phyloP scores from a whole-genome alignment of 64 coral and sea anemone genomes.

The Platygyra sinensis region DNA sequence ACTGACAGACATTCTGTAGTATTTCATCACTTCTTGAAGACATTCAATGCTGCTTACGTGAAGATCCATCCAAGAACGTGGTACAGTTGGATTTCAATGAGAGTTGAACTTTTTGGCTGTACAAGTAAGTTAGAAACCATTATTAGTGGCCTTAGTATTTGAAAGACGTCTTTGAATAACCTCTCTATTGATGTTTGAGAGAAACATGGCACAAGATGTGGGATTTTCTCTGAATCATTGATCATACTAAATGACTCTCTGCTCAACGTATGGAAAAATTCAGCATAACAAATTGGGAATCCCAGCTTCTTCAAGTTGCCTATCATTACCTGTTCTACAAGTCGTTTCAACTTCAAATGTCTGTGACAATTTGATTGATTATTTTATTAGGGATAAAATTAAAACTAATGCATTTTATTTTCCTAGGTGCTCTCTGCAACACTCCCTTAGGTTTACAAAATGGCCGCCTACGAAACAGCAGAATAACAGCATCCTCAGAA shows the following conservation, averaged over 20 bases:
- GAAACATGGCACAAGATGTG: too few relatives aligned
- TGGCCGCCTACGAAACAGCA: conserved; percentile 67
- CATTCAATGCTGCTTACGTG: conserved; percentile 76
- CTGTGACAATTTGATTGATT: too few relatives aligned
- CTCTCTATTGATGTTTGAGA: too few relatives aligned
- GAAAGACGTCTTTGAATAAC: not conserved
- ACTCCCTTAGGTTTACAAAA: conserved; percentile 69
- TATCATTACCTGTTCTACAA: too few relatives aligned
- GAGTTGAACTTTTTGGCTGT: conserved; percentile 84
- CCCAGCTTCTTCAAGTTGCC: too few relatives aligned
- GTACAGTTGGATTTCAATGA: conserved; percentile 83
- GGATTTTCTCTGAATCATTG: too few relatives aligned
- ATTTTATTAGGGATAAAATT: not conserved
- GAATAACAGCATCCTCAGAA: conserved; percentile 77
- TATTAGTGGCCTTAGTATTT: not conserved
- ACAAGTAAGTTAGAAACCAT: not conserved
- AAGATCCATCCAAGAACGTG: conserved; percentile 67
- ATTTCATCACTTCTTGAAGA: conserved; percentile 52
- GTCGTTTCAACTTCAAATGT: too few relatives aligned
- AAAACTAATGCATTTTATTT: not conserved
- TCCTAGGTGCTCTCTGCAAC: conserved; percentile 64
- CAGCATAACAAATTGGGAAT: too few relatives aligned
- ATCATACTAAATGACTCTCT: too few relatives aligned
- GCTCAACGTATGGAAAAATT: too few relatives aligned
- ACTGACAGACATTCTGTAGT: conserved; percentile 77